These are phyloP conservation scores for Orientallactaga bullata DNA, from an alignment of 2,113 vertebrate species.

Conservation along the genomic window DNA sequence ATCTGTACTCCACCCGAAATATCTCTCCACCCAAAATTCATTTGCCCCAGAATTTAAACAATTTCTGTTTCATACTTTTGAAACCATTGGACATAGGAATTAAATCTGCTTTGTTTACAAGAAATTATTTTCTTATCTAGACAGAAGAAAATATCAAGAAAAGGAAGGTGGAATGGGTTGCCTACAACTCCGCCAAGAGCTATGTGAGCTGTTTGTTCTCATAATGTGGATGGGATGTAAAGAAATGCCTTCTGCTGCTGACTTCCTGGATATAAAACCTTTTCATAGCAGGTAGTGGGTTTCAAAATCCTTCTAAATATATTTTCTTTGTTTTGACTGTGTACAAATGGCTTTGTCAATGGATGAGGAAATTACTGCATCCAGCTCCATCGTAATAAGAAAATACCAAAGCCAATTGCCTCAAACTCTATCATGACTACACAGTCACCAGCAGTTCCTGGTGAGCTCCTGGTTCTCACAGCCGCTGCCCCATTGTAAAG, in stretches of 20 bases:
- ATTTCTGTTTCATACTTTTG: conserved; percentile 46
- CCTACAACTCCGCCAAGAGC: background rate
- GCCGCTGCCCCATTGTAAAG: background rate
- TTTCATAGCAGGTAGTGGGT: conserved; percentile 25
- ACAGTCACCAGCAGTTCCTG: background rate
- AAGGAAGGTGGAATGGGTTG: background rate
- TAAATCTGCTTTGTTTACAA: background rate
- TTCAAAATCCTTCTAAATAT: conserved; percentile 53
- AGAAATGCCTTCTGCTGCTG: conserved; percentile 28
- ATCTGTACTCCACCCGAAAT: background rate
- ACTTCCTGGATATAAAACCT: conserved; percentile 54
- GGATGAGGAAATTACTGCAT: conserved; percentile 57
- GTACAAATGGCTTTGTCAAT: conserved; percentile 57
- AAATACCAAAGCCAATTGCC: background rate
- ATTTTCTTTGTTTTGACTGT: conserved; percentile 53
- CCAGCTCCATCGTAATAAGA: conserved; percentile 47
- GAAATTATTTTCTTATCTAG: conserved; percentile 26
- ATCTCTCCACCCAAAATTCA: background rate
- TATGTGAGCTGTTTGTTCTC: background rate
- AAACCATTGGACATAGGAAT: background rate
- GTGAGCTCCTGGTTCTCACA: background rate
- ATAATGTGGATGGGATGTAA: conserved; percentile 51
- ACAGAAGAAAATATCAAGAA: conserved; percentile 33
- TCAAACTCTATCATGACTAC: background rate
- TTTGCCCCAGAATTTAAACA: background rate